These are phyloP conservation scores for Leptinotarsa lineolata DNA, from an alignment of 1,140 invertebrate species.

Conservation along the genomic window DNA sequence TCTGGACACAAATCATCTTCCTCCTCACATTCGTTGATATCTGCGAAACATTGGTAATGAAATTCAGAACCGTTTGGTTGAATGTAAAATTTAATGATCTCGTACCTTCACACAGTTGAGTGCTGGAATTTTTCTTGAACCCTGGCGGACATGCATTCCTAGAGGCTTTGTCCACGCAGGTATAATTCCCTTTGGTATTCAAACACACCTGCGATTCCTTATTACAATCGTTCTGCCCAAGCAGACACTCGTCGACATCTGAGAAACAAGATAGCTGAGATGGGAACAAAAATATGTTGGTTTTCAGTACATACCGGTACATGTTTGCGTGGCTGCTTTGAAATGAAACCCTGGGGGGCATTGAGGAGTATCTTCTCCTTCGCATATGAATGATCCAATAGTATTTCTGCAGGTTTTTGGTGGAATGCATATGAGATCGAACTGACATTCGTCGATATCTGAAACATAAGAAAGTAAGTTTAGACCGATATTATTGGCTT, in stretches of 20 bases:
- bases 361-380: conserved; percentile 55
- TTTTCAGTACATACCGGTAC: conserved; percentile 48
- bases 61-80: background rate
- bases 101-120: conserved; percentile 60
- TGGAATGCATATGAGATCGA: conserved; percentile 59
- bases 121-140: conserved; percentile 64
- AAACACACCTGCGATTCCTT: conserved; percentile 68
- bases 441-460: conserved; percentile 72
- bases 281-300: background rate
- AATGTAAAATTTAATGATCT: background rate
- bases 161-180: conserved; percentile 65
- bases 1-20: conserved; percentile 65
- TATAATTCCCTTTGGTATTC: conserved; percentile 71
- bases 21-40: conserved; percentile 77
- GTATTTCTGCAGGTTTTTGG: conserved; percentile 67
- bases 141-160: conserved; percentile 68
- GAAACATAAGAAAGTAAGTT: conserved; percentile 37
- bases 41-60: conserved; percentile 53
- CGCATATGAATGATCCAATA: conserved; percentile 69
- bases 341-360: conserved; percentile 69
- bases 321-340: conserved; percentile 57
- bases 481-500: background rate
- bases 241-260: conserved; percentile 80
- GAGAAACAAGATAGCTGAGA: background rate
- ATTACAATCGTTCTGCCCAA: conserved; percentile 65